Evolutionary conservation across 92 coral and sea anemone species (phyloP).

Genomic region (Zoanthus solanderi): DNA sequence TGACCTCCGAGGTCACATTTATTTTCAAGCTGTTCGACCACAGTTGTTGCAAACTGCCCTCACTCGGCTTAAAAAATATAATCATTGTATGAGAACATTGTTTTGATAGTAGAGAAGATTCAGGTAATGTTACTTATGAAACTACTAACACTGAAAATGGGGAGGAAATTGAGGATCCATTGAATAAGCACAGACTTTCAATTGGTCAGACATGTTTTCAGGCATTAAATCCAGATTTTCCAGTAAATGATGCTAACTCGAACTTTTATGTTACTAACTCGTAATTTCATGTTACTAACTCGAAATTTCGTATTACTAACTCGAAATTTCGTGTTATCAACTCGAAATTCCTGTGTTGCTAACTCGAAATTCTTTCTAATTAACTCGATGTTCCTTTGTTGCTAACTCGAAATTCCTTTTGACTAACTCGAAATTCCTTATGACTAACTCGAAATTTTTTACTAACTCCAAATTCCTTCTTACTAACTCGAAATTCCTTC

Average conservation of each 20-base stretch:
- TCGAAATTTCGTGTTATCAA: too few species aligned
- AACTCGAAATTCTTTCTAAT: too few species aligned
- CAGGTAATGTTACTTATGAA: background rate
- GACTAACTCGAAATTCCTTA: too few species aligned
- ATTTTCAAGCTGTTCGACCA: background rate
- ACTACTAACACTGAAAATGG: background rate
- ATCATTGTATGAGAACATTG: background rate
- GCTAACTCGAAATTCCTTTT: too few species aligned
- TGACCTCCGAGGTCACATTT: background rate
- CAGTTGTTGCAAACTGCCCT: background rate
- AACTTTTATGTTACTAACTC: too few species aligned
- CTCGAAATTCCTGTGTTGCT: too few species aligned
- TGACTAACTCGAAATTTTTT: too few species aligned
- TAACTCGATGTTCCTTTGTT: too few species aligned
- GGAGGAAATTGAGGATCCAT: background rate
- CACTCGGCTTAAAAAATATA: background rate
- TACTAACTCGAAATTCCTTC: too few species aligned
- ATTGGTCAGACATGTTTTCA: background rate
- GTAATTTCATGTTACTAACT: too few species aligned
- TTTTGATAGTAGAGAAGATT: background rate
- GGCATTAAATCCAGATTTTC: background rate
- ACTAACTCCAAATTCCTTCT: too few species aligned
- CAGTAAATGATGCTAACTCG: background rate
- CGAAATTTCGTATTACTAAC: too few species aligned
- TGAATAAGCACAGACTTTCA: background rate